Evolutionary conservation across 2,888 invertebrate genomes (phyloP), one percentile per base, ranked within the genome.

Genomic region (Plusia festucae): DNA sequence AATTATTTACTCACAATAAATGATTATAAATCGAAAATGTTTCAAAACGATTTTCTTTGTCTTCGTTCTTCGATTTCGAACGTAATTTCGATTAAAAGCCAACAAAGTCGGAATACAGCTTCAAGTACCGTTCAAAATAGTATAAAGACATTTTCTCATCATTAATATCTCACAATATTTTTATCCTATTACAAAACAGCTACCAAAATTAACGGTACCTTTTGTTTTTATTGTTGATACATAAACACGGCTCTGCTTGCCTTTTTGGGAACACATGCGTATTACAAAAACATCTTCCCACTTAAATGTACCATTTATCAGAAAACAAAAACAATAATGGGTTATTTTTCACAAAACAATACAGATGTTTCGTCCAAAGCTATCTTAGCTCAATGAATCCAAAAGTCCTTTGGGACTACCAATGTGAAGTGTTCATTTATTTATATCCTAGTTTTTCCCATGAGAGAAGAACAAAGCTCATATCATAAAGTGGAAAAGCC

Each of bases 401-500:
- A 27, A 61, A 40, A 70, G 32, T 59, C 75, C 46, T 7, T 9
- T 13, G 59, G 20, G 61, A 51, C 56, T 32, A 40, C 59, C 61
- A 73, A 27, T 27, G 20, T 11, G 34, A 52, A 20, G 30, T 20
- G 49, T 61, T 61, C 22, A 52, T 65, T 57, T 65, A 74, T 65
- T 56, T 65, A 59, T 40, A 20, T 13, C 51, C 16, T 13, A 69
- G 70, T 59, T 61, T 46, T 60, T 46, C 65, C 65, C 70, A 13
- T 3, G 55, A 18, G 69, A 24, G 32, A 22, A 6, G 44, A 52
- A 15, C 4, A 15, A 4, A 69, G 58, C 55, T 61, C 55, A 60
- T 74, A 74, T 51, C 24, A 69, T 49, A 32, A 53, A 32, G 27
- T 63, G 52, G 54, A 63, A 51, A 60, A 67, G 18, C 44, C 46